phyloP scores from a whole-genome alignment of 2,888 invertebrate genomes.

The Chymomyza procnemis region DNA sequence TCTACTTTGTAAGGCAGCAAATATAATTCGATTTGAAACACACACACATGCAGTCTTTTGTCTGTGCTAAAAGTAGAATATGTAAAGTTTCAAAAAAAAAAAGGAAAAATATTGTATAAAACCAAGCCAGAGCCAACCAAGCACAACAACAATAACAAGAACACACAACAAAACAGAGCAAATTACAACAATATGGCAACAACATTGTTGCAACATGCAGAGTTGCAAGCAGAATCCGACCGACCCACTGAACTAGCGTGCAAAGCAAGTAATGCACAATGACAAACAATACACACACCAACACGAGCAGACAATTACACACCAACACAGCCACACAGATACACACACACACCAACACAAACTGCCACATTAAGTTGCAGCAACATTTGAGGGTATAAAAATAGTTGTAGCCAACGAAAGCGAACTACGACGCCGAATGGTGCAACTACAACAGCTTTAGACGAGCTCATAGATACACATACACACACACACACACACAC shows the following conservation, averaged over 20 bases:
- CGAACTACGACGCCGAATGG: slow-evolving; percentile 22
- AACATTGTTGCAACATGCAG: slow-evolving; percentile 59
- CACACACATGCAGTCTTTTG: slow-evolving; percentile 12
- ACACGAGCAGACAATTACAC: slow-evolving; percentile 14
- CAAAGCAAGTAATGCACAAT: slow-evolving; percentile 67
- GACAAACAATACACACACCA: slow-evolving; percentile 51
- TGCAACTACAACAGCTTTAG: slow-evolving; percentile 15
- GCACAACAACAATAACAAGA: slow-evolving; percentile 30
- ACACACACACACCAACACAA: slow-evolving; percentile 32
- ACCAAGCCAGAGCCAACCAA: slow-evolving; percentile 39
- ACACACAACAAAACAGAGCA: slow-evolving; percentile 37
- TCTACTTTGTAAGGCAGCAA: slow-evolving; percentile 64
- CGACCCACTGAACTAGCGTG: slow-evolving; percentile 41
- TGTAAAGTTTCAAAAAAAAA: slow-evolving; percentile 46
- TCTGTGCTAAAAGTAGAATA: slow-evolving; percentile 48
- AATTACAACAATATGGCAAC: slow-evolving; percentile 59
- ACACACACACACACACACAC: slow-evolving; percentile 4
- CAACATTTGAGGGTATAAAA: slow-evolving; percentile 50
- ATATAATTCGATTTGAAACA: slow-evolving; percentile 64
- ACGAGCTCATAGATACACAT: slow-evolving; percentile 33
- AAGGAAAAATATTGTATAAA: too few relatives aligned
- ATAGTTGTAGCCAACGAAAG: slow-evolving; percentile 59
- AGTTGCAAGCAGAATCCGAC: slow-evolving; percentile 20
- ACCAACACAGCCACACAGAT: not conserved
- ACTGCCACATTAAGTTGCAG: slow-evolving; percentile 8